phyloP scores from a whole-genome alignment of 2,888 invertebrate species.

The Drosophila nr. perissopoda region DNA sequence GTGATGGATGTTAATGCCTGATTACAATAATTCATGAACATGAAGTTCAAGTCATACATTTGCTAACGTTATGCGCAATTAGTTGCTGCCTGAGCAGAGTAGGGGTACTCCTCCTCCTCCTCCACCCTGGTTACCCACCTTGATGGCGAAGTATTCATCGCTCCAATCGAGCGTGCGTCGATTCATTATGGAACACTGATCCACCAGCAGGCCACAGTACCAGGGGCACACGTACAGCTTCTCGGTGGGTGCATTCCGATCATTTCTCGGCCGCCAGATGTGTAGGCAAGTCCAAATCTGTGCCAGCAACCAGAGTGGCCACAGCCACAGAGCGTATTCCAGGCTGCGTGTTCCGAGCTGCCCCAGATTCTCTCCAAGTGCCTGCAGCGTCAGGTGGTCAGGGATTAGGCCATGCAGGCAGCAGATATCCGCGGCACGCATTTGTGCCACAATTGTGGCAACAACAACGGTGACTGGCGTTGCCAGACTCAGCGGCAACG shows the following conservation, averaged over 20 bases:
- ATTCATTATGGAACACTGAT: conserved; percentile 93
- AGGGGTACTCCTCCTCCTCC: too few relatives aligned
- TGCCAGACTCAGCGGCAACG: conserved; percentile 92
- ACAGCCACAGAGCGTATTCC: conserved; percentile 90
- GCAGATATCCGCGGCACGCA: conserved; percentile 89
- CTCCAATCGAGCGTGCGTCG: conserved; percentile 89
- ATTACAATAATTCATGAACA: conserved; percentile 70
- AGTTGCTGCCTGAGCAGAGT: background rate
- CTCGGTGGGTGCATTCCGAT: conserved; percentile 93
- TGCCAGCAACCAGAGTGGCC: conserved; percentile 92
- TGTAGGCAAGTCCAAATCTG: conserved; percentile 95
- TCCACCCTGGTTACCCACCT: conserved; percentile 79
- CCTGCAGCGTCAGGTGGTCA: conserved; percentile 93
- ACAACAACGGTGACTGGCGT: conserved; percentile 90
- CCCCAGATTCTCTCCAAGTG: conserved; percentile 87
- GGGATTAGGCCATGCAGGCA: conserved; percentile 89
- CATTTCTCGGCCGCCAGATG: conserved; percentile 93
- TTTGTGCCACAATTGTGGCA: conserved; percentile 89
- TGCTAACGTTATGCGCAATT: conserved; percentile 17
- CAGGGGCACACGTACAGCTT: conserved; percentile 93
- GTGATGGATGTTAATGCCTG: conserved; percentile 68
- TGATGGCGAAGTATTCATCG: conserved; percentile 85
- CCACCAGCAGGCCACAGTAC: conserved; percentile 93
- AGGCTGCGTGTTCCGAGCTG: conserved; percentile 87
- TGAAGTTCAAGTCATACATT: conserved; percentile 32